phyloP scores from a whole-genome alignment of 53 echinoderm and acorn worm species.

The Holothuria scabra region DNA sequence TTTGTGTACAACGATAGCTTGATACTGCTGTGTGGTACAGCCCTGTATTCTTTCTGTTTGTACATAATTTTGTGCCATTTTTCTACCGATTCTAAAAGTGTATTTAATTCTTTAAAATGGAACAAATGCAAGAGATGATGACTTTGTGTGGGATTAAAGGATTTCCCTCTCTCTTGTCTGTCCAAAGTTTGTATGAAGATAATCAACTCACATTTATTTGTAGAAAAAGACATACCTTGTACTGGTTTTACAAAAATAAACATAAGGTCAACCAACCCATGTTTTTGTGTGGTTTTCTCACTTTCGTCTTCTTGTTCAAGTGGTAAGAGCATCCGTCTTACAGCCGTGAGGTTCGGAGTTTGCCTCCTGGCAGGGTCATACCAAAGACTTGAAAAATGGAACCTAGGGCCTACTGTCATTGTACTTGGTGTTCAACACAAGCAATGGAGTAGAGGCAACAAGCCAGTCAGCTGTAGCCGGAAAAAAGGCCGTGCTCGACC shows the following conservation, averaged over 20 bases:
- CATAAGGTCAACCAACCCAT: conserved; percentile 33
- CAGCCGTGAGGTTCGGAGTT: too few relatives aligned
- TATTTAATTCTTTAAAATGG: conserved; percentile 33
- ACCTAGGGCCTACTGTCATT: too few relatives aligned
- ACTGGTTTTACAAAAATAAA: conserved; percentile 45
- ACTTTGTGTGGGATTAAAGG: neutral
- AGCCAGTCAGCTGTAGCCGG: too few relatives aligned
- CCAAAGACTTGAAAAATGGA: too few relatives aligned
- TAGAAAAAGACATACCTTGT: conserved; percentile 48
- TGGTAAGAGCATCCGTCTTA: too few relatives aligned
- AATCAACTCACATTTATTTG: conserved; percentile 49
- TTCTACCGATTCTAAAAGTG: conserved; percentile 45
- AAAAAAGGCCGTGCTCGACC: too few relatives aligned
- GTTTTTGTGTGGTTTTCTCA: too few relatives aligned
- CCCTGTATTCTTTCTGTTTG: conserved; percentile 44
- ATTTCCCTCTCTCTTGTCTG: neutral
- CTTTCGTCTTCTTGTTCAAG: too few relatives aligned
- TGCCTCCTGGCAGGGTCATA: too few relatives aligned
- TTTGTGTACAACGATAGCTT: conserved; percentile 24
- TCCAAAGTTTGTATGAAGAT: conserved; percentile 37
- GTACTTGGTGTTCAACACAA: too few relatives aligned
- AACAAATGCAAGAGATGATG: conserved; percentile 1
- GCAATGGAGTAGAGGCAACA: too few relatives aligned
- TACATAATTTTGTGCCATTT: conserved; percentile 52
- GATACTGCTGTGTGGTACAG: conserved; percentile 35